A percentile compares a stretch with the other conserved stretches of the same genome.
These are phyloP conservation scores for Syngnathus rostellatus DNA, from an alignment of 2,797 vertebrate species.

Conservation along the genomic window DNA sequence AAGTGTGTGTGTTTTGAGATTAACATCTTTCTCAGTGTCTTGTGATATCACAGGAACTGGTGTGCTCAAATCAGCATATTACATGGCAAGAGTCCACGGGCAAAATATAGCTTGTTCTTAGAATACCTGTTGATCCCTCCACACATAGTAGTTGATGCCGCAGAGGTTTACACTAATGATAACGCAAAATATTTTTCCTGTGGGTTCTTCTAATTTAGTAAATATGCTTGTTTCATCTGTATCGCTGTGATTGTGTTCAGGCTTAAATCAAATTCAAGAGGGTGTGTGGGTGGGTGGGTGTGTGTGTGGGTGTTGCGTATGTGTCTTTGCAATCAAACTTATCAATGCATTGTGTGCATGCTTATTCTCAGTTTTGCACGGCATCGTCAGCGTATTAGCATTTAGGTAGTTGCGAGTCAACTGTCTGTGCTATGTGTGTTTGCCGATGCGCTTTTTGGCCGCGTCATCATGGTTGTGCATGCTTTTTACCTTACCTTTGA, in stretches of 20 bases:
- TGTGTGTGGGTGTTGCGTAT: conserved; percentile 9
- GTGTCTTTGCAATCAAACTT: conserved; percentile 14
- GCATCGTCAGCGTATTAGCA: conserved; percentile 26
- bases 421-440: conserved; percentile 21
- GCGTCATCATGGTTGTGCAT: conserved; percentile 22
- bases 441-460: conserved; percentile 20
- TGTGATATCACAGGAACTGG: conserved; percentile 36
- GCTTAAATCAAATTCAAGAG: conserved; percentile 26
- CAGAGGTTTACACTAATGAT: conserved; percentile 36
- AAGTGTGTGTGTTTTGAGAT: conserved; percentile 50
- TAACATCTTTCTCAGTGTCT: conserved; percentile 47
- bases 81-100: conserved; percentile 70
- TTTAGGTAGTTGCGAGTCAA: conserved; percentile 7
- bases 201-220: conserved; percentile 66
- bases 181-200: conserved; percentile 65
- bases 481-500: conserved; percentile 30
- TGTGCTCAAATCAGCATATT: conserved; percentile 62
- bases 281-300: conserved; percentile 19
- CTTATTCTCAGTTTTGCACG: conserved; percentile 42
- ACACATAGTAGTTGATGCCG: conserved; percentile 25
- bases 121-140: conserved; percentile 16
- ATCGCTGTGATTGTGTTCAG: conserved; percentile 51
- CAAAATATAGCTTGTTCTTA: conserved; percentile 54
- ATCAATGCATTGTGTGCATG: conserved; percentile 46
- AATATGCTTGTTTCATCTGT: conserved; percentile 63